phyloP scores from a whole-genome alignment of 2,888 invertebrate genomes.

The Cephalotes varians region DNA sequence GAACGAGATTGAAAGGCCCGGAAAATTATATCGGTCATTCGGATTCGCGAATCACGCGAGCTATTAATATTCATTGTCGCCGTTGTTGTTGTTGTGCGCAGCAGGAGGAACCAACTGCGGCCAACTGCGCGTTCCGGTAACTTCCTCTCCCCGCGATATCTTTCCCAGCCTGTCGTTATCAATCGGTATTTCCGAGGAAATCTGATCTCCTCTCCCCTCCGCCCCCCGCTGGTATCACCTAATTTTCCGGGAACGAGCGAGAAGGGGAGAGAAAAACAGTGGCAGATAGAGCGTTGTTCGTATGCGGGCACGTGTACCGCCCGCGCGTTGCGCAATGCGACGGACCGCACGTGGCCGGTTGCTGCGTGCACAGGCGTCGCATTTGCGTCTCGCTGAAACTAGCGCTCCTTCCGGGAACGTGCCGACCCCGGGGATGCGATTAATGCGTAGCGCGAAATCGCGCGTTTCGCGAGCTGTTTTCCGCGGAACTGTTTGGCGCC shows the following conservation, averaged over 20 bases:
- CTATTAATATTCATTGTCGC: slow-evolving; percentile 23
- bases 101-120: slow-evolving; percentile 10
- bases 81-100: not conserved
- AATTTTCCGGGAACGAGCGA: slow-evolving; percentile 24
- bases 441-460: slow-evolving; percentile 11
- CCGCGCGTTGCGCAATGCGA: slow-evolving; percentile 48
- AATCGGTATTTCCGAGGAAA: slow-evolving; percentile 29
- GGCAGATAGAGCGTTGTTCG: not conserved
- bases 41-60: not conserved
- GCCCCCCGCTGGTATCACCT: not conserved
- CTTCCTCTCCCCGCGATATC: slow-evolving; percentile 7
- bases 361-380: slow-evolving; percentile 1
- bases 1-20: not conserved
- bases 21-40: not conserved
- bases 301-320: slow-evolving; percentile 31
- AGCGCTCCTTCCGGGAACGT: slow-evolving; percentile 29
- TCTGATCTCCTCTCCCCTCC: not conserved
- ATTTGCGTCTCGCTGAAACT: slow-evolving; percentile 31
- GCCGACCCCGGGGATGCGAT: not conserved
- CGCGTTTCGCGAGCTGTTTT: not conserved
- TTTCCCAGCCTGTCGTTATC: not conserved
- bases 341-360: slow-evolving; percentile 43
- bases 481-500: not conserved
- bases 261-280: not conserved
- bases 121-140: slow-evolving; percentile 37